These are phyloP conservation scores for Phragmatobia fuliginosa DNA, from an alignment of 2,888 invertebrate species.

Conservation along the genomic window DNA sequence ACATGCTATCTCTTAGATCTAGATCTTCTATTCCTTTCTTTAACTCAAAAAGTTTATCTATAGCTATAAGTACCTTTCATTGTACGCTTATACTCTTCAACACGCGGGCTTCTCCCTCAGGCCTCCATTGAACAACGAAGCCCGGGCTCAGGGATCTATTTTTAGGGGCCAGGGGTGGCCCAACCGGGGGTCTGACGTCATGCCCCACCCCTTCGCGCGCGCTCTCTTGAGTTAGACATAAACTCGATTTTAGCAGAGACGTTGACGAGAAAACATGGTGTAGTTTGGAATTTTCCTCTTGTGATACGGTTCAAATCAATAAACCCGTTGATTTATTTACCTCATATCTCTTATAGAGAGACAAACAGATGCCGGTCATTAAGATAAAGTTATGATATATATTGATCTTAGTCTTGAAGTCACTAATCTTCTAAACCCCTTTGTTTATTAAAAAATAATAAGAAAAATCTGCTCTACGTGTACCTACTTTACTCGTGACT, in stretches of 20 bases:
- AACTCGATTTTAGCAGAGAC: slow-evolving; percentile 63
- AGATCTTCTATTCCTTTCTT: not conserved
- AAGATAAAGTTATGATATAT: not conserved
- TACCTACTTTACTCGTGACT: slow-evolving; percentile 12
- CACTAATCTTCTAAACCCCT: not conserved
- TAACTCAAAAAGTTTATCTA: not conserved
- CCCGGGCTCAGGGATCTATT: slow-evolving; percentile 81
- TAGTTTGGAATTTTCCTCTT: slow-evolving; percentile 51
- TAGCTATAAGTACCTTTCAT: slow-evolving; percentile 29
- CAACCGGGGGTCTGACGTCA: slow-evolving; percentile 63
- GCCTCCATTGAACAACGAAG: slow-evolving; percentile 79
- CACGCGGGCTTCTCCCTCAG: slow-evolving; percentile 46
- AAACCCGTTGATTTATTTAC: slow-evolving; percentile 9
- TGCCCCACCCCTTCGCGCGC: slow-evolving; percentile 48
- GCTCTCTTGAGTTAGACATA: slow-evolving; percentile 53
- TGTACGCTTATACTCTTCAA: slow-evolving; percentile 31
- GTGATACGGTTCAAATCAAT: slow-evolving; percentile 49
- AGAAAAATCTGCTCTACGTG: not conserved
- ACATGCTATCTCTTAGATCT: not conserved
- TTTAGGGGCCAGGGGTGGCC: slow-evolving; percentile 73
- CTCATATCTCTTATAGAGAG: not conserved
- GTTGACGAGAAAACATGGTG: slow-evolving; percentile 62
- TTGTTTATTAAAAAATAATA: not conserved
- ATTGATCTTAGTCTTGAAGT: not conserved
- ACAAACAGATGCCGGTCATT: not conserved